Base-by-base conservation (phyloP, 2,113 vertebrate species). In the Spea bombifrons region DNA sequence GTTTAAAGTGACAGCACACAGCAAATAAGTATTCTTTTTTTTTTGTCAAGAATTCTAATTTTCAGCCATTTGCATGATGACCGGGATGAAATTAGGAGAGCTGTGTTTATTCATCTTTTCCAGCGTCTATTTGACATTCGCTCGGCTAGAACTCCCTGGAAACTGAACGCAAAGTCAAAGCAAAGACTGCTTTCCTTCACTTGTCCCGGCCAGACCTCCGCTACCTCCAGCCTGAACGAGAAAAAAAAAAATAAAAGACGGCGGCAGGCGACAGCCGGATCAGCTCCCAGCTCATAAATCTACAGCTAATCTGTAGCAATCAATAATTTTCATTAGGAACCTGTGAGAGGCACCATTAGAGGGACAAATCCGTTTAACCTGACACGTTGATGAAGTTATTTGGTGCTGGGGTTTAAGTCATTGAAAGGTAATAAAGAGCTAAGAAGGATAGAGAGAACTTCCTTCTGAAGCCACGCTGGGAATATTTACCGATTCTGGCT, bases 291-390 rank as follows among this genome's bases (percentile, higher is more conserved):
- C 90, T 89, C 90, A 93, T 93, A 93, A 93, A 94, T 93, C 93
- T 91, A 87, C 89, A 92, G 92, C 90, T 92, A 93, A 93, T 93
- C 92, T 92, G 89, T 84, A 0, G 44, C 86, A 92, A 93, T 94
- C 91, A 90, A 94, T 94, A 93, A 92, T 94, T 94, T 94, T 94
- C 93, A 94, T 94, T 93, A 93, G 93, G 91, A 90, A 91, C 90
- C 88, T 89, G 91, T 86, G 87, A 88, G 88, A 91, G 89, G 86
- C 87, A 86, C 90, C 89, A 90, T 93, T 93, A 91, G 87, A 88
- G 89, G 90, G 89, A 91, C 84, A 93, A 94, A 93, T 93, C 90
- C 92, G 91, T 92, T 94, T 92, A 91, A 91, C 87, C 86, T 94
- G 93, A 93, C 92, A 92, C 87, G 88, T 91, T 93, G 93, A 94